Base-by-base conservation (phyloP, 2,888 invertebrate genomes). In the Seira musarum region DNA sequence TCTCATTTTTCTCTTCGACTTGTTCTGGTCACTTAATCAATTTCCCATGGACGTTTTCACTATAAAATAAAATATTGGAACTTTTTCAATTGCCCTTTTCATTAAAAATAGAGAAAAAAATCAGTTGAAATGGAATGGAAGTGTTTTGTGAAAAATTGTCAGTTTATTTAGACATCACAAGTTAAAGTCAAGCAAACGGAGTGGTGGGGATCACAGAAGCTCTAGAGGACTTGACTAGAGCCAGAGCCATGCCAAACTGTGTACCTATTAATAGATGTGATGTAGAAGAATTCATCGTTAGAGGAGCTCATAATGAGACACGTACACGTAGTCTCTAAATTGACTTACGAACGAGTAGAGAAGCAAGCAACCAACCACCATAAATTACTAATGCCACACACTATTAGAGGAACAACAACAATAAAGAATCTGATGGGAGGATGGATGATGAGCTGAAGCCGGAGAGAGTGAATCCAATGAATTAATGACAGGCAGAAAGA, bases 401-500 rank as follows among this genome's bases (percentile, higher is more conserved):
- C 15, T 49, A n/a, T 49, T 30, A 30, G 30, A 49, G 49, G 49
- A n/a, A 30, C 30, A 49, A 49, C 49, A 49, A 49, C 49, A 49
- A 49, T 49, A 49, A 49, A 49, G 49, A 49, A 49, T 49, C 13
- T 49, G 49, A 49, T 64, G n/a, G 25, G 64, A 30, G 64, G 24
- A 64, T 24, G 64, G 21, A 30, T n/a, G 24, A 25, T 64, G 24
- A 13, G 10, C 2, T 30, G 64, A 64, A 21, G 30, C 30, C 10
- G 13, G 46, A 46, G 19, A 46, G 66, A 17, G 73, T 24, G n/a
- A 65, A 63, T 60, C 53, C 60, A 74, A 68, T 80, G 74, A 80
- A 80, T 80, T 80, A 80, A 80, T 80, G 80, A 69, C 74, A 73
- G 73, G 65, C 49, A 49, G 49, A 74, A 69, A 25, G 25, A 21